These are phyloP conservation scores for Thamnophis sirtalis DNA, from an alignment of 2,113 vertebrate species.

Conservation along the genomic window DNA sequence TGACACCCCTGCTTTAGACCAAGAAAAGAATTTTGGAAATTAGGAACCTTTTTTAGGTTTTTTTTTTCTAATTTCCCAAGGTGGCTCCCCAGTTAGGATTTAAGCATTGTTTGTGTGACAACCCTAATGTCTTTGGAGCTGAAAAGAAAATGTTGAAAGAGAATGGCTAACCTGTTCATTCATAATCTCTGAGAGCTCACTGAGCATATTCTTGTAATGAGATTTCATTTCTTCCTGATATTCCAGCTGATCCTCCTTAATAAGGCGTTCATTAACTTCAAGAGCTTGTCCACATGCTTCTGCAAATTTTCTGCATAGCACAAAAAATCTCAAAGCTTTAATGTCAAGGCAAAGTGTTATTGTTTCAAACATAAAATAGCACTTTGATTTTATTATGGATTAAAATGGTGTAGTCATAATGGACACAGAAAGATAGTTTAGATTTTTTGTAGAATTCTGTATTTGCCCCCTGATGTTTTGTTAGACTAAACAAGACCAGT, in stretches of 20 bases:
- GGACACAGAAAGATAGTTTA: background rate
- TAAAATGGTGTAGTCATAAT: background rate
- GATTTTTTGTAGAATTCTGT: background rate
- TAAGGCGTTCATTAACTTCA: constrained; percentile 92
- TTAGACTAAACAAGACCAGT: background rate
- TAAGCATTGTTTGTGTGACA: background rate
- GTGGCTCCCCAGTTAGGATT: background rate
- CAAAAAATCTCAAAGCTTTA: background rate
- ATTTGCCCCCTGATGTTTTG: background rate
- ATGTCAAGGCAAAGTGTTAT: background rate
- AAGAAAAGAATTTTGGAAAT: background rate
- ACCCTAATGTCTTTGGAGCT: background rate
- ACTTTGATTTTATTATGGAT: background rate
- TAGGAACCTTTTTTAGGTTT: background rate
- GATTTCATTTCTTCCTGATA: constrained; percentile 97
- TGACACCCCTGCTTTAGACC: too few species aligned
- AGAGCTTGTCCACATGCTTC: constrained; percentile 94
- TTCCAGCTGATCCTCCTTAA: constrained; percentile 97
- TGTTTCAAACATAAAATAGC: background rate
- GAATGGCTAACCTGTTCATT: constrained; percentile 86
- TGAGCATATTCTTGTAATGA: constrained; percentile 95
- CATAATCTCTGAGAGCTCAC: constrained; percentile 88
- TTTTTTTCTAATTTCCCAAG: background rate
- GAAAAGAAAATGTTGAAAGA: background rate
- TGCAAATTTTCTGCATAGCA: constrained; percentile 85